These are phyloP conservation scores for Tryphoninae sp. DNA, from an alignment of 2,888 invertebrate genomes.

Conservation along the genomic window DNA sequence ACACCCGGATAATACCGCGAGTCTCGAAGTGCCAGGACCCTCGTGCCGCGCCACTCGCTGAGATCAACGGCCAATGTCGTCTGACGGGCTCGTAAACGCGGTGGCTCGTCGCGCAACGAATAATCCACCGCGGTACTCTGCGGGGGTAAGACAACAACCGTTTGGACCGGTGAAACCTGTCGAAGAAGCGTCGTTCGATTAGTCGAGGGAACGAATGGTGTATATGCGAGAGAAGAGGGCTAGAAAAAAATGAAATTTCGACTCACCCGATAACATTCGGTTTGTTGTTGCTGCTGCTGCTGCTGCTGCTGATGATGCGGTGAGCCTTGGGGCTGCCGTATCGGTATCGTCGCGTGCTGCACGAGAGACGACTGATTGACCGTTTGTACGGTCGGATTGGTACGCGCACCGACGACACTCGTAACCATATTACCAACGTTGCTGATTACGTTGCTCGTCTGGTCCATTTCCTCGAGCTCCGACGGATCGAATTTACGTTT, in stretches of 20 bases:
- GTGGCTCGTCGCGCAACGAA: conserved; percentile 81
- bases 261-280: conserved; percentile 75
- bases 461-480: conserved; percentile 88
- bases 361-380: conserved; percentile 71
- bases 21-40: conserved; percentile 93
- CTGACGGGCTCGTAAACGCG: conserved; percentile 77
- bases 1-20: conserved; percentile 93
- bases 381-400: conserved; percentile 73
- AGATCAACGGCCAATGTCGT: conserved; percentile 87
- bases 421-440: conserved; percentile 80
- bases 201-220: too few species aligned
- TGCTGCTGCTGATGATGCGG: conserved; percentile 71
- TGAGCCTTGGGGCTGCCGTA: conserved; percentile 71
- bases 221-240: background rate
- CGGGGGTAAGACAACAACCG: conserved; percentile 82
- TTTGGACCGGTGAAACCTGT: conserved; percentile 74
- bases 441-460: conserved; percentile 77
- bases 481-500: conserved; percentile 94
- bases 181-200: conserved; percentile 33
- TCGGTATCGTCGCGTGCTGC: conserved; percentile 70
- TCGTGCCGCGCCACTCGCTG: conserved; percentile 96
- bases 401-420: conserved; percentile 75
- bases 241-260: background rate
- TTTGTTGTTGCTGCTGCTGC: conserved; percentile 65
- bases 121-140: conserved; percentile 85